Evolutionary conservation across 1,140 invertebrate species (phyloP), one percentile per base, ranked within the genome.

Genomic region (Homarus americanus): DNA sequence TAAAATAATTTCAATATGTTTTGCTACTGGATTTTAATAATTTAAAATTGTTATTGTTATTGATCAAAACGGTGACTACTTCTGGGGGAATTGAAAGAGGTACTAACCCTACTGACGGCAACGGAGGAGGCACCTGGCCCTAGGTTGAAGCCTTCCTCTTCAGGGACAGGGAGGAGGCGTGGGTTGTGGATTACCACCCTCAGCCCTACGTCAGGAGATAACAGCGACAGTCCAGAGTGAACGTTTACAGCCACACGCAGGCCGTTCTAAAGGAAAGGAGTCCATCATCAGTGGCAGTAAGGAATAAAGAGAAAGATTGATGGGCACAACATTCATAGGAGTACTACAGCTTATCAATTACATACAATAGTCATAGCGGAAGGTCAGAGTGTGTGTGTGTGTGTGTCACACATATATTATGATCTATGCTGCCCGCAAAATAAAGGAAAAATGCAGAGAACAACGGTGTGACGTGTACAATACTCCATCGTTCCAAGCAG

Each of bases 121-220:
- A 94, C 90, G 9, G 93, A 94, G 7, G 94, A 94, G 40, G 93
- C 91, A 4, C 94, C 94, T 0, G 94, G 94, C 2, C 93, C 83
- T 2, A 94, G 91, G 36, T 93, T 93, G 36, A 94, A 92, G 0
- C 94, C 94, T 28, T 94, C 92, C 41, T 94, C 94, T 78, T 94
- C 94, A 0, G 94, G 94, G 36, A 94, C 93, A 0, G 94, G 94
- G 83, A 93, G 93, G 10, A 92, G 91, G 20, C 93, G 92, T 20
- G 93, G 89, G 12, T 92, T 91, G 82, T 95, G 94, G 53, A 94
- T 92, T 1, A 94, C 84, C 32, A 95, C 93, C 58, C 94, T 91
- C 5, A 94, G 93, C 15, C 94, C 94, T 93, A 93, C 9, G 91
- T 91, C 90, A 58, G 90, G 92, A 1, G 94, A 93, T 4, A 94